Base-by-base conservation (phyloP, 92 coral and sea anemone species). In the Siderastrea radians region DNA sequence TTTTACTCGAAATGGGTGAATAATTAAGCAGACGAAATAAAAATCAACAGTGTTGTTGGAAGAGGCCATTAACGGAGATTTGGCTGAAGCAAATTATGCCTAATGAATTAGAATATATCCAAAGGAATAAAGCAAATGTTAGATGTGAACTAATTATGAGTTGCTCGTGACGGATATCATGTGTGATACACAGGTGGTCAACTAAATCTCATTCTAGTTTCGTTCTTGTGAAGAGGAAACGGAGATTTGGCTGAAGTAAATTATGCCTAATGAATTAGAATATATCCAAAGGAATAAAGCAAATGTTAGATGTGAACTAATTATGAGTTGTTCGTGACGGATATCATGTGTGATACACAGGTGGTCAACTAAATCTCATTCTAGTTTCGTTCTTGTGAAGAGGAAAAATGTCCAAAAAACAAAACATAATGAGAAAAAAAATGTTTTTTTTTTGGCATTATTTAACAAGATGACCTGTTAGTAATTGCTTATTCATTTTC, bases 101-200 rank as follows among this genome's bases (percentile, higher is more conserved):
- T 26, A 26, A 26, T 26, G 38, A 26, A 26, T 26, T 26, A 26
- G 38, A 26, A 26, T 26, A 26, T 26, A 26, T 26, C 38, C 16
- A n/a, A 1, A 9, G 50, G 45, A 45, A 44, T 10, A 3, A 45
- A 8, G 16, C n/a, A 2, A 15, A 38, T 68, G 43, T 68, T 49
- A 44, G 12, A 68, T 16, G 10, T 48, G 43, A 1, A 68, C 16
- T 45, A 44, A 68, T 44, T 45, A 68, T n/a, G 49, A 44, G 50
- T 5, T 10, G 72, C 4, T 43, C 50, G 72, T 68, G 72, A 68
- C 45, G 12, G 50, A 43, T 8, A 11, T 4, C 72, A 68, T 11
- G 50, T 43, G 50, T n/a, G 43, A 38, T 44, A 15, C n/a, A 68
- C 72, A 68, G 72, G 72, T 44, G 72, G 43, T 68, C 72, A 68